Evolutionary conservation across 1,140 invertebrate genomes (phyloP).

Genomic region (Sinonovacula constricta): DNA sequence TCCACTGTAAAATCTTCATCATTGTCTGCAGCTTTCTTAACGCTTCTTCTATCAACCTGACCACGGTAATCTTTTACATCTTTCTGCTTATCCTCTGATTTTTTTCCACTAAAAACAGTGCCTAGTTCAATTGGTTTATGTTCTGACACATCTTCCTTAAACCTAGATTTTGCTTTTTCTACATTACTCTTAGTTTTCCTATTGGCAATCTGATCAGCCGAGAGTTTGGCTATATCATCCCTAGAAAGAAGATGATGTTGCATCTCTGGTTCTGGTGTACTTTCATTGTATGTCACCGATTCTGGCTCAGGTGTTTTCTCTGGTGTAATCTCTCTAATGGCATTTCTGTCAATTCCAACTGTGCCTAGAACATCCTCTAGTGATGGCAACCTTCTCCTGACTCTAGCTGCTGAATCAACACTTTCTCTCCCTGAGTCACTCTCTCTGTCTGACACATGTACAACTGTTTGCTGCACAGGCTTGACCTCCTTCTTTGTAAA

Average conservation of each 20-base stretch:
- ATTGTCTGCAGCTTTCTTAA: neutral
- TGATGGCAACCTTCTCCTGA: slow-evolving; percentile 38
- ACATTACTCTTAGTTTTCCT: slow-evolving; percentile 34
- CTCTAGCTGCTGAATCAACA: slow-evolving; percentile 25
- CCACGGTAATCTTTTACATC: neutral
- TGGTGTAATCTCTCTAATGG: too few relatives aligned
- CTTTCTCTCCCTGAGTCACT: slow-evolving; percentile 22
- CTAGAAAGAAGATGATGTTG: too few relatives aligned
- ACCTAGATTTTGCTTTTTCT: slow-evolving; percentile 37
- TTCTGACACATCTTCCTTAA: slow-evolving; percentile 33
- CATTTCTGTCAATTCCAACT: neutral
- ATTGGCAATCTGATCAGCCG: slow-evolving; percentile 29
- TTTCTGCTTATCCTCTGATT: neutral
- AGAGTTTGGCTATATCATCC: too few relatives aligned
- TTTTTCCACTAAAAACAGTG: slow-evolving; percentile 39
- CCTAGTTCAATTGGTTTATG: slow-evolving; percentile 39
- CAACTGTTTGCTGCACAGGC: neutral
- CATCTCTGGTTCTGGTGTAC: too few relatives aligned
- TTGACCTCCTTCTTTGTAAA: slow-evolving; percentile 47
- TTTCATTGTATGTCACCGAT: too few relatives aligned
- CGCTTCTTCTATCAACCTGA: neutral
- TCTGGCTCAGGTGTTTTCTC: too few relatives aligned
- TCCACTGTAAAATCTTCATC: neutral
- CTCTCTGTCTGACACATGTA: slow-evolving; percentile 12
- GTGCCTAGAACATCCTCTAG: slow-evolving; percentile 45